phyloP scores from a whole-genome alignment of 2,113 vertebrate genomes.

The Herpetotheres cachinnans region DNA sequence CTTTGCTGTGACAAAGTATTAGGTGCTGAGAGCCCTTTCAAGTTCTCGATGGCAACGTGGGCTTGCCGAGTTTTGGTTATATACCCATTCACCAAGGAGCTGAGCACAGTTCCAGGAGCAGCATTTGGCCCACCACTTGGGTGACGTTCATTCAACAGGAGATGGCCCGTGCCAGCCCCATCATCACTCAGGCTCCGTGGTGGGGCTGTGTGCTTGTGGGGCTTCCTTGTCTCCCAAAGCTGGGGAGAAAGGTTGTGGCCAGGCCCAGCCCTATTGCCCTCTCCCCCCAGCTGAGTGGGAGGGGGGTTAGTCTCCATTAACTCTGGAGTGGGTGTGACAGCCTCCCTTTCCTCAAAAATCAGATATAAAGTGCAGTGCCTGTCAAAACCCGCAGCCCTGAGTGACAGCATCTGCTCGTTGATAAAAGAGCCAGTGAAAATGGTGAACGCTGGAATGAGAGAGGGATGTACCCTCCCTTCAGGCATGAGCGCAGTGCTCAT shows the following conservation, averaged over 20 bases:
- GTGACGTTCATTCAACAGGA: not conserved
- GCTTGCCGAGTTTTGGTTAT: not conserved
- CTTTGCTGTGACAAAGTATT: not conserved
- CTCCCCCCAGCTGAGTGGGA: too few relatives aligned
- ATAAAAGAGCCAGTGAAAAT: not conserved
- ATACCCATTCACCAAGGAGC: not conserved
- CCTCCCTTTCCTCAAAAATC: not conserved
- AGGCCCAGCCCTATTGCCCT: not conserved
- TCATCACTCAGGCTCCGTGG: not conserved
- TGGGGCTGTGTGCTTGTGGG: not conserved
- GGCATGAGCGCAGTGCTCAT: accelerated
- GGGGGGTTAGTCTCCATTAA: too few relatives aligned
- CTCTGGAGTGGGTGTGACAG: too few relatives aligned
- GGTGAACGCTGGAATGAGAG: not conserved
- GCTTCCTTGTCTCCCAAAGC: not conserved
- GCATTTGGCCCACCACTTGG: not conserved
- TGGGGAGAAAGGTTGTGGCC: not conserved
- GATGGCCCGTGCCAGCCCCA: not conserved
- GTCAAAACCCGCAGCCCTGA: not conserved
- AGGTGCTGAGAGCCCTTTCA: not conserved
- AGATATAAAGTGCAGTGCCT: not conserved
- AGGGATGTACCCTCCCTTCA: not conserved
- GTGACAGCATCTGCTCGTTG: not conserved
- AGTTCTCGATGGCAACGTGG: not conserved
- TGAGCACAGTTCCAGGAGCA: not conserved